Evolutionary conservation across 1,140 invertebrate genomes (phyloP).

Genomic region (Littorina saxatilis): DNA sequence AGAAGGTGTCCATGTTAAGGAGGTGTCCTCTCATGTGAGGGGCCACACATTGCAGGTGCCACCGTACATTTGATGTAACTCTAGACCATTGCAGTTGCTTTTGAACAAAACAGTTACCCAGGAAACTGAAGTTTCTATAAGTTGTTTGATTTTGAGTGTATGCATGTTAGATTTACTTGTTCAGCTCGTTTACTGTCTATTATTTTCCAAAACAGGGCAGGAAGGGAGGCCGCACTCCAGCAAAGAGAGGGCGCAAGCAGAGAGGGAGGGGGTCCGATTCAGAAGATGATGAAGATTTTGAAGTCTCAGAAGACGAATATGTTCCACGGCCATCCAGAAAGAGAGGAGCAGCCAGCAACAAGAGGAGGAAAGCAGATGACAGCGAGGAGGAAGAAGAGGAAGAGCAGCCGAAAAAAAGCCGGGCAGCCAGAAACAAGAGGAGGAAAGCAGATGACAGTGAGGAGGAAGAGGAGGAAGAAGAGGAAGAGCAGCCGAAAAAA

Average conservation of each 20-base stretch:
- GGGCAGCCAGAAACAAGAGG: slow-evolving; percentile 38
- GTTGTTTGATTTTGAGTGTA: too few species aligned
- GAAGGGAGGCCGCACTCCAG: slow-evolving; percentile 7
- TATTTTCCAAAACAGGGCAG: not conserved
- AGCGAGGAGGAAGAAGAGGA: slow-evolving; percentile 54
- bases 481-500: slow-evolving; percentile 48
- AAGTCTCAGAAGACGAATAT: slow-evolving; percentile 63
- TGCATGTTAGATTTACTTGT: too few species aligned
- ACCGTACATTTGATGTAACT: too few species aligned
- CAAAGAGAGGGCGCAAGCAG: slow-evolving; percentile 34
- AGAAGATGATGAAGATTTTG: slow-evolving; percentile 62
- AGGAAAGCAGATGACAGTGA: slow-evolving; percentile 44
- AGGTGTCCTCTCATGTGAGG: too few species aligned
- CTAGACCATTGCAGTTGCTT: too few species aligned
- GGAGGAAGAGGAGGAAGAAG: not conserved
- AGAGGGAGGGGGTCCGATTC: slow-evolving; percentile 43
- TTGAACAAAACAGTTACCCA: too few species aligned
- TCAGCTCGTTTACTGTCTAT: too few species aligned
- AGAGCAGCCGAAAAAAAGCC: too few species aligned
- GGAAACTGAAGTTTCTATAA: too few species aligned
- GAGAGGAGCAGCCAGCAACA: slow-evolving; percentile 47
- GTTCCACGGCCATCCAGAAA: slow-evolving; percentile 63
- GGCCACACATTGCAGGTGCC: too few species aligned
- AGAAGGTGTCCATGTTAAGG: too few species aligned
- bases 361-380: slow-evolving; percentile 41